phyloP scores from a whole-genome alignment of 1,140 invertebrate species.

The Pteromalus puparum region DNA sequence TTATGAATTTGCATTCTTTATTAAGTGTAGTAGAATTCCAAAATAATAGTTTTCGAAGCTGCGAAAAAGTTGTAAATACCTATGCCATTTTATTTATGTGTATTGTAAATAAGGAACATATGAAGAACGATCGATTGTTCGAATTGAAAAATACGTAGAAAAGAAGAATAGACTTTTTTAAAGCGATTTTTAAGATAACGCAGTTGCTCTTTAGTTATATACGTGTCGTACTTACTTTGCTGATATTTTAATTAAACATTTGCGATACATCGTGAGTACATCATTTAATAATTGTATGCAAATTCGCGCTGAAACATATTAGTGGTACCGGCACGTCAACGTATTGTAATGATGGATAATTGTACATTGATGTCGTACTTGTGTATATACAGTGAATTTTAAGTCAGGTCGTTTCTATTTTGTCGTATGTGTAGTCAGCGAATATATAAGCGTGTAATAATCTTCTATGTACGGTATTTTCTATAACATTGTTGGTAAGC shows the following conservation, averaged over 20 bases:
- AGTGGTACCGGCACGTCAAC: neutral
- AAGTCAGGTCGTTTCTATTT: conserved; percentile 62
- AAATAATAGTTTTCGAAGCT: neutral
- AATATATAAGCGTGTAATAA: neutral
- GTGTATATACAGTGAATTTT: conserved; percentile 58
- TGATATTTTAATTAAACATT: neutral
- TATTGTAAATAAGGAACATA: conserved; percentile 3
- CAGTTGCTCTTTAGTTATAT: neutral
- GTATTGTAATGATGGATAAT: conserved; percentile 56
- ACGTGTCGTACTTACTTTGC: neutral
- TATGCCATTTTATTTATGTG: neutral
- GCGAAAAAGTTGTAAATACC: conserved; percentile 1
- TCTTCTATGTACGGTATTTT: neutral
- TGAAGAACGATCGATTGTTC: neutral
- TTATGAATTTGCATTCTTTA: neutral
- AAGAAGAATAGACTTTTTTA: neutral
- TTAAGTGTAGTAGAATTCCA: neutral
- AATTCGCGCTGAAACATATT: neutral
- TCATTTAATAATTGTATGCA: neutral
- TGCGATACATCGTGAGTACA: neutral
- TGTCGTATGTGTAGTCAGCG: conserved; percentile 48
- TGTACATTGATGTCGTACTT: conserved; percentile 62
- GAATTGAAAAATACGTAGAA: neutral
- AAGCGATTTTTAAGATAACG: neutral
- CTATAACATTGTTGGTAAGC: neutral